Evolutionary conservation across 2,888 invertebrate genomes (phyloP).

Genomic region (Drosophila aldrichi): DNA sequence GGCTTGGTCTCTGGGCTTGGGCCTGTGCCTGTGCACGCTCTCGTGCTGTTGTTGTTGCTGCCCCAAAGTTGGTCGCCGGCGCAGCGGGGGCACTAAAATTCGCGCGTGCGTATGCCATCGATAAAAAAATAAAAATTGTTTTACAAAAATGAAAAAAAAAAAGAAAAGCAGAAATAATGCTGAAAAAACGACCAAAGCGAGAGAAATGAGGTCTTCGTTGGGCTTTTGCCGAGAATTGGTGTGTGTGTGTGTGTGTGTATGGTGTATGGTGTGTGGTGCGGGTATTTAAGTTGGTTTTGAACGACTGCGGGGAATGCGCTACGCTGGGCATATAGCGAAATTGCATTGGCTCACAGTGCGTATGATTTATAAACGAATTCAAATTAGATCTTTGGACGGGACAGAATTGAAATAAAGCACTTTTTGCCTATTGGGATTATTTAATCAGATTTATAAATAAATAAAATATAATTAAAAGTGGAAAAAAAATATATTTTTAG

Average conservation of each 20-base stretch:
- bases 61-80: constrained; percentile 69
- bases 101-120: constrained; percentile 81
- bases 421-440: background rate
- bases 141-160: constrained; percentile 62
- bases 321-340: constrained; percentile 56
- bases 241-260: background rate
- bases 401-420: background rate
- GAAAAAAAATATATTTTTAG: background rate
- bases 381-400: constrained; percentile 12
- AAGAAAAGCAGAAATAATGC: constrained; percentile 32
- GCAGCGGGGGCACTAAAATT: constrained; percentile 80
- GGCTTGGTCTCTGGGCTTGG: constrained; percentile 56
- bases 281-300: constrained; percentile 39
- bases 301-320: constrained; percentile 62
- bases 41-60: constrained; percentile 51
- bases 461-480: background rate
- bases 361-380: constrained; percentile 38
- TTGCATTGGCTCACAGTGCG: constrained; percentile 18
- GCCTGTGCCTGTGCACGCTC: constrained; percentile 55
- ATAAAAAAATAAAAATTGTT: constrained; percentile 79
- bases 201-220: constrained; percentile 77
- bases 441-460: background rate
- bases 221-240: constrained; percentile 35
- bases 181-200: constrained; percentile 53
- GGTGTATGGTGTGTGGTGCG: constrained; percentile 26